Percentiles rank a stretch among this genome's conserved stretches.
These are phyloP conservation scores for Drosophila hawaiiensis DNA, from an alignment of 2,888 invertebrate genomes.

Conservation along the genomic window DNA sequence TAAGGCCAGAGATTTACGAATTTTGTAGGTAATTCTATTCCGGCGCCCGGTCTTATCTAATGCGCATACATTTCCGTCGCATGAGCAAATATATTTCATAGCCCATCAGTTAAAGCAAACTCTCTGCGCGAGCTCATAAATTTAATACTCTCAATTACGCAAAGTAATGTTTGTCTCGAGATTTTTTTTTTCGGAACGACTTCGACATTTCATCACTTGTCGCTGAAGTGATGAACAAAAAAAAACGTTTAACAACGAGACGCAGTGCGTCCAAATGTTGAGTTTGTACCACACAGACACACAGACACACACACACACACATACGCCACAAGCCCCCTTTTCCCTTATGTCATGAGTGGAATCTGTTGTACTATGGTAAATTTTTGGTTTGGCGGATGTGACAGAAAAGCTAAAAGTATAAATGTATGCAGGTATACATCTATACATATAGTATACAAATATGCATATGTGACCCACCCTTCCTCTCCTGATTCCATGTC, in stretches of 20 bases:
- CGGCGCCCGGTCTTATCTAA: slow-evolving; percentile 32
- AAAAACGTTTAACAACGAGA: slow-evolving; percentile 26
- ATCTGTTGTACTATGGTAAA: slow-evolving; percentile 22
- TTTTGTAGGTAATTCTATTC: slow-evolving; percentile 12
- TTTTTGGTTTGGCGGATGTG: slow-evolving; percentile 19
- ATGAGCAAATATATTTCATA: slow-evolving; percentile 54
- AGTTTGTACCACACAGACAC: slow-evolving; percentile 1
- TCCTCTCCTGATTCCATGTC: background rate
- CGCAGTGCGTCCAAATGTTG: slow-evolving; percentile 42
- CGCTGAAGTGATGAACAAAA: slow-evolving; percentile 38
- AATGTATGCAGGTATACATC: background rate
- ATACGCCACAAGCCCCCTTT: background rate
- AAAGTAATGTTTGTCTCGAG: slow-evolving; percentile 62
- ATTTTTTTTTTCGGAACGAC: slow-evolving; percentile 15
- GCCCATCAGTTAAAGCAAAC: slow-evolving; percentile 45
- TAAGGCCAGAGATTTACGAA: slow-evolving; percentile 10
- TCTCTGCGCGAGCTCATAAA: slow-evolving; percentile 54
- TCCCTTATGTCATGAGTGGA: slow-evolving; percentile 18
- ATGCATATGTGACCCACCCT: background rate
- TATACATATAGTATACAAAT: background rate
- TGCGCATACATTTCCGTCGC: slow-evolving; percentile 38
- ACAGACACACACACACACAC: slow-evolving; percentile 11
- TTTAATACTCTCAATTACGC: slow-evolving; percentile 68
- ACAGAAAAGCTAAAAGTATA: slow-evolving; percentile 20
- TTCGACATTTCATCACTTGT: slow-evolving; percentile 37